phyloP scores from a whole-genome alignment of 2,888 invertebrate species.

The Drosophila pegasa region DNA sequence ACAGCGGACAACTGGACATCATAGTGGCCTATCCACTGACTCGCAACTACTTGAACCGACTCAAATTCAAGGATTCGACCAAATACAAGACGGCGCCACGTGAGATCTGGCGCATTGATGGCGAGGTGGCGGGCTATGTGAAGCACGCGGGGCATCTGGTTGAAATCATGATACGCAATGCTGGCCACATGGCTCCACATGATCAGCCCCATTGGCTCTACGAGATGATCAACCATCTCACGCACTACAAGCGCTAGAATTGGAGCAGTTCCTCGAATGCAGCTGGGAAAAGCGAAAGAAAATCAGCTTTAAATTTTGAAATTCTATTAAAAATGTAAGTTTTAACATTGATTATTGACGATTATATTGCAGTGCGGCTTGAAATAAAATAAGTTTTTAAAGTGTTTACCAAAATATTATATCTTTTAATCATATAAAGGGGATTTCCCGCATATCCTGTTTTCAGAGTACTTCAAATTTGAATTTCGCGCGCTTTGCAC shows the following conservation, averaged over 20 bases:
- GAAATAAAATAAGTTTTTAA: constrained; percentile 20
- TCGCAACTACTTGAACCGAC: constrained; percentile 90
- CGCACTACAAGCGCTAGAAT: constrained; percentile 71
- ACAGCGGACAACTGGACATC: constrained; percentile 96
- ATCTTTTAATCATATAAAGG: neutral
- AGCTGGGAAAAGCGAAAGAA: neutral
- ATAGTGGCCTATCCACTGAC: constrained; percentile 95
- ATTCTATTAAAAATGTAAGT: neutral
- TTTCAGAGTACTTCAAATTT: neutral
- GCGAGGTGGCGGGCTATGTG: constrained; percentile 90
- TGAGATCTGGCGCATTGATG: constrained; percentile 89
- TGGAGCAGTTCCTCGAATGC: neutral
- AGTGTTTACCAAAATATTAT: neutral
- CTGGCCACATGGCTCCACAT: constrained; percentile 93
- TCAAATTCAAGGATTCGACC: constrained; percentile 89
- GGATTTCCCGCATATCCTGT: neutral
- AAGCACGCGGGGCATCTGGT: constrained; percentile 90
- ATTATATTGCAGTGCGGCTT: constrained; percentile 3
- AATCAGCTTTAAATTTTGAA: constrained; percentile 16
- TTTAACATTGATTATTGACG: neutral
- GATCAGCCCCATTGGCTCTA: constrained; percentile 92
- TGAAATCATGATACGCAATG: constrained; percentile 90
- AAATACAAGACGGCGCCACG: constrained; percentile 89
- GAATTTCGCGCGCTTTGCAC: constrained; percentile 1
- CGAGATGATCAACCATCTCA: constrained; percentile 87